phyloP scores from a whole-genome alignment of 2,888 invertebrate genomes.

The Cheilosia grossa region DNA sequence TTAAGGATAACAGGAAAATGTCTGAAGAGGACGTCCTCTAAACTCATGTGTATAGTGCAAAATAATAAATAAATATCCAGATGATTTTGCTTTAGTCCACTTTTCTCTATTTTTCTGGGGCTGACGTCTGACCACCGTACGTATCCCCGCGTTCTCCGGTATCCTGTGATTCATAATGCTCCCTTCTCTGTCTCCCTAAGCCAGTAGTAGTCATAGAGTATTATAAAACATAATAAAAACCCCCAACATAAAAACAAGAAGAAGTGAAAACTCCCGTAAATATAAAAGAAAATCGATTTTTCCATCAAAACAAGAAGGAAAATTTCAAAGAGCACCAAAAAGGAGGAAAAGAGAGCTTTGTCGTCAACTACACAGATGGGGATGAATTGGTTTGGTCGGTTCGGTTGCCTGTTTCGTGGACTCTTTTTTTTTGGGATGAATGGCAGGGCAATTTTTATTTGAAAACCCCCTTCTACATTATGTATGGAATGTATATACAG shows the following conservation, averaged over 20 bases:
- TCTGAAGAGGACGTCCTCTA: neutral
- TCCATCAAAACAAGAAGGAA: slow-evolving; percentile 30
- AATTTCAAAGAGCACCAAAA: slow-evolving; percentile 13
- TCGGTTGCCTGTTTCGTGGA: slow-evolving; percentile 7
- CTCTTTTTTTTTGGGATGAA: slow-evolving; percentile 35
- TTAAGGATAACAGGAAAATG: neutral
- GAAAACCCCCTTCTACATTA: slow-evolving; percentile 5
- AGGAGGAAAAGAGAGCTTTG: slow-evolving; percentile 30
- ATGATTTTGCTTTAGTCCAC: slow-evolving; percentile 26
- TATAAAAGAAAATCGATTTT: slow-evolving; percentile 66
- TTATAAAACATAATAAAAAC: slow-evolving; percentile 44
- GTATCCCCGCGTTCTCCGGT: neutral
- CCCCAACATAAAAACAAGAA: slow-evolving; percentile 40
- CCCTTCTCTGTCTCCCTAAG: slow-evolving; percentile 40
- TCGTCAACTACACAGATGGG: slow-evolving; percentile 35
- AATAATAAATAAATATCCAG: slow-evolving; percentile 22
- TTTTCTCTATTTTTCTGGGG: neutral
- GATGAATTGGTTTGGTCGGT: slow-evolving; percentile 31
- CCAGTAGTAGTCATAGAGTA: slow-evolving; percentile 34
- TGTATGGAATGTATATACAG: slow-evolving; percentile 4
- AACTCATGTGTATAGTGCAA: neutral
- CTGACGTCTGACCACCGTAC: neutral
- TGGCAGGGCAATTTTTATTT: slow-evolving; percentile 40
- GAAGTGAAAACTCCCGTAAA: slow-evolving; percentile 32
- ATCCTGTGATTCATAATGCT: slow-evolving; percentile 50